phyloP scores from a whole-genome alignment of 2,888 invertebrate genomes.

The Azorinus chamasolen region DNA sequence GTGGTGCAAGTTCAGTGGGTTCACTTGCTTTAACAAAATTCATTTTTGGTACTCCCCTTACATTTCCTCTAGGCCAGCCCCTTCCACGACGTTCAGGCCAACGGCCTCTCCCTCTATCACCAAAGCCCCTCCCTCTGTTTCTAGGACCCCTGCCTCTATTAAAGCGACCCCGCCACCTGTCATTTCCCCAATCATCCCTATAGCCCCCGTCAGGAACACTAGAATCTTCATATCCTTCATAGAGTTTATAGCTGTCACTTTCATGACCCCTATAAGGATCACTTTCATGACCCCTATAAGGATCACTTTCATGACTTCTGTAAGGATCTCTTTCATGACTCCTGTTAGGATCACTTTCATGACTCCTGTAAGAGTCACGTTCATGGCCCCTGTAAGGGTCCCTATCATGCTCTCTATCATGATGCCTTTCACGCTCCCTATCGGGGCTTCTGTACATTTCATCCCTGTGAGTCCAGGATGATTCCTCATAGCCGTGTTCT shows the following conservation, averaged over 20 bases:
- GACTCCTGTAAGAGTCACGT: too few relatives aligned
- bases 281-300: too few relatives aligned
- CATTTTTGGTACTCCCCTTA: constrained; percentile 60
- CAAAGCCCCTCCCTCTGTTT: constrained; percentile 89
- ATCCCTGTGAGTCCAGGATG: constrained; percentile 11
- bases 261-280: background rate
- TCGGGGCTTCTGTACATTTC: background rate
- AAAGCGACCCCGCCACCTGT: background rate
- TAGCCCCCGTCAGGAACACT: constrained; percentile 4
- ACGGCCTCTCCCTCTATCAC: constrained; percentile 9
- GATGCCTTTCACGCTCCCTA: background rate
- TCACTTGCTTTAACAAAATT: constrained; percentile 71
- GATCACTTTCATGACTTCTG: too few relatives aligned
- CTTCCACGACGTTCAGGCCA: background rate
- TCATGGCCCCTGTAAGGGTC: too few relatives aligned
- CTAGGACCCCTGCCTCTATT: constrained; percentile 3
- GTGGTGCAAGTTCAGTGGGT: background rate
- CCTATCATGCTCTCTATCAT: background rate
- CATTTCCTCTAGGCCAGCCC: constrained; percentile 88
- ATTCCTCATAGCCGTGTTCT: background rate
- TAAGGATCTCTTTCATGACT: too few relatives aligned
- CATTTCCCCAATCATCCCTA: constrained; percentile 2
- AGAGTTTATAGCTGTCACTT: constrained; percentile 9
- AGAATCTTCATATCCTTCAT: too few relatives aligned
- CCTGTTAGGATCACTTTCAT: background rate